phyloP scores from a whole-genome alignment of 2,113 vertebrate genomes.

The Paratilapia polleni region DNA sequence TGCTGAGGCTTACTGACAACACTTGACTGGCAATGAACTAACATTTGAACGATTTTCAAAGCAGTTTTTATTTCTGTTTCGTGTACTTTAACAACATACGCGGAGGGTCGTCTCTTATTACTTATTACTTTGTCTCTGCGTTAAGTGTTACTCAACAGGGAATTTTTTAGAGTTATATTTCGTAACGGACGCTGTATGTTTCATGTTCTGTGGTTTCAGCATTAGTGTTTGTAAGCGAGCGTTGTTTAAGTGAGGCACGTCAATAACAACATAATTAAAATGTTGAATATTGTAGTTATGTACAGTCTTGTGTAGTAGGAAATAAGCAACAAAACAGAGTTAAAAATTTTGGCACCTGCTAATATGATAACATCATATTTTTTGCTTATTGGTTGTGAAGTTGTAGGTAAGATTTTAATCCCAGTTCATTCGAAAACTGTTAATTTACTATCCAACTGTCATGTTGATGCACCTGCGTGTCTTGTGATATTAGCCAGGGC shows the following conservation, averaged over 20 bases:
- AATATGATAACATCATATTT: neutral
- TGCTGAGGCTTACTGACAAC: slow-evolving; percentile 9
- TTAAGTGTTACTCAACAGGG: neutral
- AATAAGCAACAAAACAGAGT: neutral
- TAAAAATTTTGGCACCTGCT: neutral
- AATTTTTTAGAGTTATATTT: slow-evolving; percentile 3
- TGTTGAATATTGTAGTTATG: neutral
- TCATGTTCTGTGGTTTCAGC: slow-evolving; percentile 4
- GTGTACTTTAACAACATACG: neutral
- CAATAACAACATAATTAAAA: neutral
- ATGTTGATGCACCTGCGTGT: neutral
- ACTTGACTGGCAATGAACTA: neutral
- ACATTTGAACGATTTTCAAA: neutral
- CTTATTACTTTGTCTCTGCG: neutral
- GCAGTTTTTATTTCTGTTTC: neutral
- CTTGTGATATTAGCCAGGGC: neutral
- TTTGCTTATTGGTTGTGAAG: neutral
- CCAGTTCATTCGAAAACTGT: neutral
- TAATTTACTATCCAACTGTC: neutral
- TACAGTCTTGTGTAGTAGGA: neutral
- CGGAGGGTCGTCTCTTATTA: neutral
- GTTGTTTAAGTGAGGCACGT: neutral
- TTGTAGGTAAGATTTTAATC: neutral
- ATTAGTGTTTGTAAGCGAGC: neutral
- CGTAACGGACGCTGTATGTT: slow-evolving; percentile 15